These are phyloP conservation scores for Spatulosminthurus flaviceps DNA, from an alignment of 2,888 invertebrate genomes.

Conservation along the genomic window DNA sequence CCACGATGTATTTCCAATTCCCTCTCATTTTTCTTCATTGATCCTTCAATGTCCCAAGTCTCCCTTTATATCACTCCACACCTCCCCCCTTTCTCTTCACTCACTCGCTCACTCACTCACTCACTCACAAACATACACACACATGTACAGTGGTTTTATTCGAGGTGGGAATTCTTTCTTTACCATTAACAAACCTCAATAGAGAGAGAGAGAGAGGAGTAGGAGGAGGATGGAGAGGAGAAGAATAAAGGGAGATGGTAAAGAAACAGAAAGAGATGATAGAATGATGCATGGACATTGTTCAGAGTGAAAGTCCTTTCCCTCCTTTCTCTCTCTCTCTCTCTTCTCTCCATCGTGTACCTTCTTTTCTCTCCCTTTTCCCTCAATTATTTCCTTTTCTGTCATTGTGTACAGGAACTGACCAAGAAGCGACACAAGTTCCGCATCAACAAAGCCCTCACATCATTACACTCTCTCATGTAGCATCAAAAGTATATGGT, in stretches of 20 bases:
- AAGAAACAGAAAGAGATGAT: background rate
- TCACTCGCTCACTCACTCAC: background rate
- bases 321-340: background rate
- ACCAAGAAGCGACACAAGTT: too few relatives aligned
- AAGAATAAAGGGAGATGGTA: background rate
- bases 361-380: background rate
- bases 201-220: background rate
- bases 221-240: background rate
- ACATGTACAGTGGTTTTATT: background rate
- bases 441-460: too few relatives aligned
- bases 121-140: too few relatives aligned
- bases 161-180: slow-evolving; percentile 18
- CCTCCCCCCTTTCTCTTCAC: background rate
- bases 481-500: too few relatives aligned
- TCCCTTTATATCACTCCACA: background rate
- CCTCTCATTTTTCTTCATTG: slow-evolving; percentile 24
- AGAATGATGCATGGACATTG: background rate
- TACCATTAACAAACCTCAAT: background rate
- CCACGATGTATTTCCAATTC: slow-evolving; percentile 18
- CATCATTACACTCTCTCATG: too few relatives aligned
- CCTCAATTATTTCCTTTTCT: slow-evolving; percentile 24
- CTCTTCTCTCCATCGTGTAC: background rate
- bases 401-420: too few relatives aligned
- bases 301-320: background rate
- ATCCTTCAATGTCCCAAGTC: background rate